Evolutionary conservation across 2,797 vertebrate species (phyloP).

Genomic region (Morus bassanus): DNA sequence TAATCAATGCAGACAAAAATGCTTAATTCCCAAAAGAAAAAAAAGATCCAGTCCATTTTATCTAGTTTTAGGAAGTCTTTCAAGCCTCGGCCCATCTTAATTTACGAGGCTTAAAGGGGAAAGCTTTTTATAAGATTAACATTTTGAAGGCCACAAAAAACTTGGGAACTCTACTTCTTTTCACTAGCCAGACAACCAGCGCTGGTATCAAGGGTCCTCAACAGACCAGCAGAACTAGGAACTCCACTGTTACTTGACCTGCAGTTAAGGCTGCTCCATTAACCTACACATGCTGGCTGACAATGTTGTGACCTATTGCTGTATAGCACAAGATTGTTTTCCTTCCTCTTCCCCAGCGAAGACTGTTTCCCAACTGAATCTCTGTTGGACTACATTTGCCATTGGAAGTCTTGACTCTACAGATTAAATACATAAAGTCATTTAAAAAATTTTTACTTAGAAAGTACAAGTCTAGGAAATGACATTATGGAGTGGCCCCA

Average conservation of each 20-base stretch:
- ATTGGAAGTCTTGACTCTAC: background rate
- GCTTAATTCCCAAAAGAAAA: background rate
- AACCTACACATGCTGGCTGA: background rate
- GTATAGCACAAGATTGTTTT: background rate
- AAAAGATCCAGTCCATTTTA: background rate
- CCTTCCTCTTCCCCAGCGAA: background rate
- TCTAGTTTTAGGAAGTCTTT: background rate
- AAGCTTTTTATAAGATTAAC: background rate
- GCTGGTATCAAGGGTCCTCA: background rate
- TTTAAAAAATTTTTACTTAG: background rate
- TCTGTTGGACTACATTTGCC: background rate
- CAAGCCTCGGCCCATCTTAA: background rate
- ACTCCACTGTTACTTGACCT: background rate
- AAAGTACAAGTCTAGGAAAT: background rate
- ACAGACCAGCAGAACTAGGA: background rate
- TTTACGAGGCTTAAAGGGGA: background rate
- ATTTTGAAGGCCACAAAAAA: background rate
- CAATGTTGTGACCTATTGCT: background rate
- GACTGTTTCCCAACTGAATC: background rate
- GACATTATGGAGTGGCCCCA: background rate
- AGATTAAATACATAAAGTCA: background rate
- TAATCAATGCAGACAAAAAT: background rate
- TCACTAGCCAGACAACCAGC: background rate
- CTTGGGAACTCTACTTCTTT: background rate
- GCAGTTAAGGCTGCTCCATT: background rate